These are phyloP conservation scores for Harpagoxenus sublaevis DNA, from an alignment of 2,888 invertebrate species.

Conservation along the genomic window DNA sequence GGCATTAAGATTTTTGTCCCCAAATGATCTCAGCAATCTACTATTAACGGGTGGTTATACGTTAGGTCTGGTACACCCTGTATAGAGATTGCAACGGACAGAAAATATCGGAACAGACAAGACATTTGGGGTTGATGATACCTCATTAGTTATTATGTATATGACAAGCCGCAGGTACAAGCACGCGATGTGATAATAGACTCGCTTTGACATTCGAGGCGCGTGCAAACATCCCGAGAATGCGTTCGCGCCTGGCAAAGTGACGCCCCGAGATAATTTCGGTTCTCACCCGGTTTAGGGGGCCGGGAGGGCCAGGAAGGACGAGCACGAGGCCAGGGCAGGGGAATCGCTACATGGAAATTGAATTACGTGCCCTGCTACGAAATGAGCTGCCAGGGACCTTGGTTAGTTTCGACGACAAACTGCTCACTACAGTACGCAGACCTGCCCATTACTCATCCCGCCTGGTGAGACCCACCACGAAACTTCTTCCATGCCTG, in stretches of 20 bases:
- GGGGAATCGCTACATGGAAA: constrained; percentile 71
- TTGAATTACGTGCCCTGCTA: constrained; percentile 73
- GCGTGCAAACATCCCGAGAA: constrained; percentile 31
- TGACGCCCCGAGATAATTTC: constrained; percentile 28
- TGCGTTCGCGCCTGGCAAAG: constrained; percentile 6
- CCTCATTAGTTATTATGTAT: constrained; percentile 4
- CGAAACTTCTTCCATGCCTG: constrained; percentile 30
- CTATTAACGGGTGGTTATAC: too few relatives aligned
- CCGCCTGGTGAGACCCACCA: not conserved
- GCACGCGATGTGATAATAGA: constrained; percentile 8
- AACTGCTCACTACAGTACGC: constrained; percentile 51
- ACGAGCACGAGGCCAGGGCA: not conserved
- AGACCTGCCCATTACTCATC: constrained; percentile 62
- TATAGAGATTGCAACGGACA: not conserved
- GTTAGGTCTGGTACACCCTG: too few relatives aligned
- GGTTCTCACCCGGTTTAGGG: constrained; percentile 13
- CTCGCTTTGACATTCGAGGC: constrained; percentile 10
- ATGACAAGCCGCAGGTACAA: not conserved
- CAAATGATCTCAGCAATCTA: too few relatives aligned
- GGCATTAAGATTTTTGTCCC: too few relatives aligned
- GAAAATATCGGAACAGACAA: not conserved
- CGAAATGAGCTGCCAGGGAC: constrained; percentile 70
- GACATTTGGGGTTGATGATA: not conserved
- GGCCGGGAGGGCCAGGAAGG: constrained; percentile 4
- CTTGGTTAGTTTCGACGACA: constrained; percentile 62